Percentiles rank a stretch among this genome's conserved stretches.
Conservation (phyloP, 2,113 vertebrate species). For the Morone saxatilis region DNA sequence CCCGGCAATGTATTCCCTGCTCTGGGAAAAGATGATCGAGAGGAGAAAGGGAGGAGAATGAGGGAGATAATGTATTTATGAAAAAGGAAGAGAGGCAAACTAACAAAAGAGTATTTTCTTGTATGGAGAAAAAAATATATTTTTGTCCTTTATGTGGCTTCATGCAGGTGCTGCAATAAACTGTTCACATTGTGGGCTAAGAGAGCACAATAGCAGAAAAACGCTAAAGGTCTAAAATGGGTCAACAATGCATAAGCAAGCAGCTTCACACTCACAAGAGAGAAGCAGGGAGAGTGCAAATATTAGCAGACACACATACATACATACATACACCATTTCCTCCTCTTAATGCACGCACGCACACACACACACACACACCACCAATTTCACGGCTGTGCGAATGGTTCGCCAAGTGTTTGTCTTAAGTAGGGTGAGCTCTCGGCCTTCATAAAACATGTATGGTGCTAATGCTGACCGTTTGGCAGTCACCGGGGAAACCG, state of each 20-base stretch:
- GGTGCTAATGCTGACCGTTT: slow-evolving; percentile 67
- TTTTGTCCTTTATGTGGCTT: background rate
- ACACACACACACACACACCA: background rate
- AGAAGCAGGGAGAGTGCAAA: slow-evolving; percentile 63
- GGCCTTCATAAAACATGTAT: slow-evolving; percentile 73
- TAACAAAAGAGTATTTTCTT: slow-evolving; percentile 1
- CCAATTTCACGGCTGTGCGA: slow-evolving; percentile 42
- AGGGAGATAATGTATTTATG: slow-evolving; percentile 2
- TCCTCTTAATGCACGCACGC: slow-evolving; percentile 10
- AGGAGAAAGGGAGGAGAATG: background rate
- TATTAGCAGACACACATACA: slow-evolving; percentile 44
- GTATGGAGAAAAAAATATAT: background rate
- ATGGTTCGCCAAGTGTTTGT: slow-evolving; percentile 22
- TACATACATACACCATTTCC: slow-evolving; percentile 14
- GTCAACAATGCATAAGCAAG: slow-evolving; percentile 74
- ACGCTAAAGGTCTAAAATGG: slow-evolving; percentile 67
- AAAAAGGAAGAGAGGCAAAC: background rate
- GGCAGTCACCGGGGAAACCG: slow-evolving; percentile 58
- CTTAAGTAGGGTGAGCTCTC: slow-evolving; percentile 62
- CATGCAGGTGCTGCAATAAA: slow-evolving; percentile 24
- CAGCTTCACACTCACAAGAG: slow-evolving; percentile 53
- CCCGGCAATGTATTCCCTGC: slow-evolving; percentile 28
- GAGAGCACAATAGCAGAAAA: slow-evolving; percentile 30
- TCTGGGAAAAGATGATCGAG: slow-evolving; percentile 3
- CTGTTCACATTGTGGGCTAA: slow-evolving; percentile 7